A percentile compares a stretch with the other conserved stretches of the same genome.
These are phyloP conservation scores for Cheilosia vulpina DNA, from an alignment of 2,888 invertebrate genomes.

Conservation along the genomic window DNA sequence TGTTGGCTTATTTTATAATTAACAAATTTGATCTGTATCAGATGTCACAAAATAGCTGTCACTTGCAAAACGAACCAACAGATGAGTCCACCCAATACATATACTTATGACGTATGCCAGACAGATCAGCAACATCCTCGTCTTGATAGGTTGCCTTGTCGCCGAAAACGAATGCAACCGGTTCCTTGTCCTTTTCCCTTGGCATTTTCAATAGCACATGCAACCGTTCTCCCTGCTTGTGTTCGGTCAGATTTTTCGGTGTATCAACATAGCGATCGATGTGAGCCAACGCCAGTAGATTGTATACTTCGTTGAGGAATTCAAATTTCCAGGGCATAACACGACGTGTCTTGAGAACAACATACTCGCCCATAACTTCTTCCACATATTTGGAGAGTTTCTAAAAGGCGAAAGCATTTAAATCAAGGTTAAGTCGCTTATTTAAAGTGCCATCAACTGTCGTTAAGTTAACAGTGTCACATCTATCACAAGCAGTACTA, in stretches of 20 bases:
- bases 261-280: constrained; percentile 78
- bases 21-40: too few relatives aligned
- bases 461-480: too few relatives aligned
- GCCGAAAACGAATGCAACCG: constrained; percentile 78
- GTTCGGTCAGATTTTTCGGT: constrained; percentile 38
- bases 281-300: constrained; percentile 80
- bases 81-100: neutral
- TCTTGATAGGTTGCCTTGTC: constrained; percentile 78
- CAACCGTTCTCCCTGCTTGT: constrained; percentile 59
- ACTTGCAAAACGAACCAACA: too few relatives aligned
- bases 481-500: too few relatives aligned
- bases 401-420: constrained; percentile 66
- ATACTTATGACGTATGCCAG: constrained; percentile 79
- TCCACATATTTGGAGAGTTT: constrained; percentile 79
- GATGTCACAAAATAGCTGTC: too few relatives aligned
- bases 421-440: too few relatives aligned
- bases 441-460: too few relatives aligned
- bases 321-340: constrained; percentile 83
- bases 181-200: constrained; percentile 78
- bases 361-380: constrained; percentile 80
- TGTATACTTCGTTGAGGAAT: constrained; percentile 82
- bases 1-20: too few relatives aligned
- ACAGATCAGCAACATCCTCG: constrained; percentile 75
- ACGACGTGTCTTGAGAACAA: constrained; percentile 80
- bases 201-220: constrained; percentile 76